These are phyloP conservation scores for Paralichthys olivaceus DNA, from an alignment of 2,113 vertebrate species.

Conservation along the genomic window DNA sequence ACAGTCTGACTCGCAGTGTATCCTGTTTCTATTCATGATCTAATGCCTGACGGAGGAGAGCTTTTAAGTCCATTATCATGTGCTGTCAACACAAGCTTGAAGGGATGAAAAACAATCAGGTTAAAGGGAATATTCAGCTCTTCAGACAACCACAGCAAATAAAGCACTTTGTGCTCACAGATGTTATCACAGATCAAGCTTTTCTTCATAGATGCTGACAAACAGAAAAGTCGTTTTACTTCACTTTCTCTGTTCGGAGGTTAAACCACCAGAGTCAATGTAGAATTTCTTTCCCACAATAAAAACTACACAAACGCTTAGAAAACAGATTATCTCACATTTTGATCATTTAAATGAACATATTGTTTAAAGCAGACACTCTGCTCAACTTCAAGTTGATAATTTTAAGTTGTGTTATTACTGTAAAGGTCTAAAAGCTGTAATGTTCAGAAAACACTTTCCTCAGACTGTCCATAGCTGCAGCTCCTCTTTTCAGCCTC, in stretches of 20 bases:
- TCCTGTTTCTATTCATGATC: constrained; percentile 37
- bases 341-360: no score
- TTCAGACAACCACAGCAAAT: constrained; percentile 4
- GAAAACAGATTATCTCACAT: no score
- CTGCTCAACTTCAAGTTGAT: no score
- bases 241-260: background rate
- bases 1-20: constrained; percentile 18
- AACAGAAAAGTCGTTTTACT: constrained; percentile 1
- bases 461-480: no score
- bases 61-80: constrained; percentile 44
- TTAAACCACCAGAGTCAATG: no score
- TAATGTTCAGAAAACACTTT: no score
- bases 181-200: constrained; percentile 11
- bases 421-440: no score
- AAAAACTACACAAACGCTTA: no score
- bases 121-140: constrained; percentile 19
- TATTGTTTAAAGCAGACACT: no score
- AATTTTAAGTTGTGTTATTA: no score
- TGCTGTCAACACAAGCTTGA: constrained; percentile 45
- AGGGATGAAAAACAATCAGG: constrained; percentile 42
- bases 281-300: no score
- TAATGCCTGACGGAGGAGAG: constrained; percentile 24
- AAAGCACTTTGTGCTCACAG: constrained; percentile 20
- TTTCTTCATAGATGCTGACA: background rate
- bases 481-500: no score